phyloP scores from a whole-genome alignment of 2,113 vertebrate genomes.

The Falcunculus frontatus region DNA sequence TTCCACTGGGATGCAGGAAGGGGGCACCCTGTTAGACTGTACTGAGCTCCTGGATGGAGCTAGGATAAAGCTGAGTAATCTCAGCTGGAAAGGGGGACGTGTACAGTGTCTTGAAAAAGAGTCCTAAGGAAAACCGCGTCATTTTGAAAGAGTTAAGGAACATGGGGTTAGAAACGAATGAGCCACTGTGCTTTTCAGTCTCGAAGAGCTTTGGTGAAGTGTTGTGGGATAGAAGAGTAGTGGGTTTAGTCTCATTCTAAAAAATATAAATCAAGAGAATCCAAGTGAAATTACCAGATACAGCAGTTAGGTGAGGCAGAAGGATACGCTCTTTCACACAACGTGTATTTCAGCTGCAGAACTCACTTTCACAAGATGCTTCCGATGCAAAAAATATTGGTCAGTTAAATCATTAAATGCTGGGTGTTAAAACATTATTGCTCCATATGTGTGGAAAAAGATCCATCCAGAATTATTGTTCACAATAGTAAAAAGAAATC shows the following conservation, averaged over 20 bases:
- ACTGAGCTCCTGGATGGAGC: background rate
- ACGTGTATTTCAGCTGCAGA: background rate
- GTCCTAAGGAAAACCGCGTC: background rate
- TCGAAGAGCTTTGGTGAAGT: background rate
- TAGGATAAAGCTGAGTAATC: background rate
- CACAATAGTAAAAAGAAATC: background rate
- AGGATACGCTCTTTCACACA: background rate
- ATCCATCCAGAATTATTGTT: background rate
- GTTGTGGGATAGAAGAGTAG: background rate
- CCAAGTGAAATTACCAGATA: background rate
- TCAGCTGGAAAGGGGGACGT: background rate
- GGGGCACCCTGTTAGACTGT: background rate
- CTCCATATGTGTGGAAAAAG: background rate
- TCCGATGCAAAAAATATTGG: background rate
- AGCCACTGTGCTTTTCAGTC: background rate
- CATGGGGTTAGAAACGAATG: rapidly evolving
- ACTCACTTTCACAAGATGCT: background rate
- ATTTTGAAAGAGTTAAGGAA: background rate
- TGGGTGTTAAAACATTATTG: background rate
- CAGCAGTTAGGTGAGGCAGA: background rate
- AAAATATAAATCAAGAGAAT: background rate
- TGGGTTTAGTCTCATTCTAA: background rate
- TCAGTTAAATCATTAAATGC: background rate
- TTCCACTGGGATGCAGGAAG: background rate
- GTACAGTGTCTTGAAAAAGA: background rate